Base-by-base conservation (phyloP, 92 coral and sea anemone genomes). In the Desmophyllum pertusum region DNA sequence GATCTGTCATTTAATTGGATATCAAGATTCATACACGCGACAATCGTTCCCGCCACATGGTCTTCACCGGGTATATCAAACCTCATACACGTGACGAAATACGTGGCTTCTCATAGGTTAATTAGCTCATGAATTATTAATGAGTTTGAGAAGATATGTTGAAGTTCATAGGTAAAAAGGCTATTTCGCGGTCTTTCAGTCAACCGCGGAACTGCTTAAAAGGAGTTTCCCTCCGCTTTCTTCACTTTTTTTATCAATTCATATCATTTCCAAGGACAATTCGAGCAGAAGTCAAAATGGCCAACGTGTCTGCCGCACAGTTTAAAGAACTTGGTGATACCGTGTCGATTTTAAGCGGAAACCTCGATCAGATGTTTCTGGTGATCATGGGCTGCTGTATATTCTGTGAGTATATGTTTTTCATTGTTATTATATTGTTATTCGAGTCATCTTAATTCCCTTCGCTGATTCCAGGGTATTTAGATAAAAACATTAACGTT, bases 331-430 rank as follows among this genome's bases (percentile, higher is more conserved):
- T 81, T 21, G 18, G 21, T 1, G 48, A 35, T 19, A 35, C 33
- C 3, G 29, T 74, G 36, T 5, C 38, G 3, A 29, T 39, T 51
- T 42, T 88, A 45, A 30, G 50, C 14, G 35, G 62, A 5, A 90
- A 87, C 76, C 38, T 71, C 17, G 65, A 90, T 59, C 91, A 90
- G 52, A 42, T 90, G 0, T 90, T 90, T 62, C 82, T 90, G 35
- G 45, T 90, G 23, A 15, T 86, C 18, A 82, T 76, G 79, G 93
- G 93, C 57, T 68, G 81, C 73, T 67, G 87, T 35, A 83, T 90
- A 13, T 83, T 90, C 29, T 87, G 93, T 90, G 66, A 90, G 93
- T 90, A 87, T 33, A 21, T 31, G 19, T 65, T 65, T n/a, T 35
- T 36, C 62, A 21, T 55, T 55, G 29, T 5, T 21, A 7, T 23